Evolutionary conservation across 2,888 invertebrate species (phyloP).

Genomic region (Boloria euphrosyne): DNA sequence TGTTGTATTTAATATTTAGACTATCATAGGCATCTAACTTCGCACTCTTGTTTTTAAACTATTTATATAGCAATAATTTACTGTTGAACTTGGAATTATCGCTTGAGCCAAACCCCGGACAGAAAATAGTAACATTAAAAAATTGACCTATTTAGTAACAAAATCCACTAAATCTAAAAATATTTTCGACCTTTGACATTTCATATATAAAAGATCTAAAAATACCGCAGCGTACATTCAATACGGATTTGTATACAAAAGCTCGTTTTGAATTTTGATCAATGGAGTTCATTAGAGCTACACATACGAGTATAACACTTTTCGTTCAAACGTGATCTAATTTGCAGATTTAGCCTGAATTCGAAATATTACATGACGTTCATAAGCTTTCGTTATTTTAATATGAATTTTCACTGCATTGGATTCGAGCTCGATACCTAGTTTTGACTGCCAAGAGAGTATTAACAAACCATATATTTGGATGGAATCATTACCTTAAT

Average conservation of each 20-base stretch:
- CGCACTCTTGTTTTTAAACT: too few relatives aligned
- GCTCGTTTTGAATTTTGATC: constrained; percentile 11
- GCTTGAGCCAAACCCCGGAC: neutral
- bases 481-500: too few relatives aligned
- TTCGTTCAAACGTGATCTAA: neutral
- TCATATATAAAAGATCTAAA: constrained; percentile 27
- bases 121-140: neutral
- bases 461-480: too few relatives aligned
- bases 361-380: too few relatives aligned
- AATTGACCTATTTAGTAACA: constrained; percentile 15
- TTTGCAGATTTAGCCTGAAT: neutral
- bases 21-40: too few relatives aligned
- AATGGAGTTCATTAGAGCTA: constrained; percentile 23
- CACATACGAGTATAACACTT: too few relatives aligned
- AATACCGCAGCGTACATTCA: constrained; percentile 22
- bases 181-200: constrained; percentile 26
- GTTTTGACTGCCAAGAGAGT: too few relatives aligned
- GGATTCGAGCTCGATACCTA: too few relatives aligned
- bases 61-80: too few relatives aligned
- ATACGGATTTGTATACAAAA: constrained; percentile 17
- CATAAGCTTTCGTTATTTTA: too few relatives aligned
- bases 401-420: too few relatives aligned
- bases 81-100: neutral
- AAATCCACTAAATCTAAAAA: constrained; percentile 9
- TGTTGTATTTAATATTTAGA: too few relatives aligned